Evolutionary conservation across 2,797 vertebrate genomes (phyloP).

Genomic region (Fringilla coelebs): DNA sequence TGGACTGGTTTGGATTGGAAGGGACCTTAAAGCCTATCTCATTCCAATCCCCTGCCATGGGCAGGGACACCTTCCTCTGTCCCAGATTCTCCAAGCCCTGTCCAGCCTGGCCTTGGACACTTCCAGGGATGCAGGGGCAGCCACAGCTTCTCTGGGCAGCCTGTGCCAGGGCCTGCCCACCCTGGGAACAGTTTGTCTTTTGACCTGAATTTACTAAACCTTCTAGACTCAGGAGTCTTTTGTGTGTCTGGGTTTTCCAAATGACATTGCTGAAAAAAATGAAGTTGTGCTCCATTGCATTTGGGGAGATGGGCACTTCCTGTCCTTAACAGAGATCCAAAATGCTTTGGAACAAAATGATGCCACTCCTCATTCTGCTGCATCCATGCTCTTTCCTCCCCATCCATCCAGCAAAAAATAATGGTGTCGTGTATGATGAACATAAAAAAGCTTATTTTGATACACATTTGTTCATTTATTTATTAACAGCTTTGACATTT

Average conservation of each 20-base stretch:
- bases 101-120: neutral
- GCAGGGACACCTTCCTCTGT: neutral
- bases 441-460: neutral
- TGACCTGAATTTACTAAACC: neutral
- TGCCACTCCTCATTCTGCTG: neutral
- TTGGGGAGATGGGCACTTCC: neutral
- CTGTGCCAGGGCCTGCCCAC: accelerated
- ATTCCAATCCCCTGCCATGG: neutral
- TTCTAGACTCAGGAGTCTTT: neutral
- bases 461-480: neutral
- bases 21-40: neutral
- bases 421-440: accelerated
- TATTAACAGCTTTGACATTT: neutral
- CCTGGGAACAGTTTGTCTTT: neutral
- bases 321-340: neutral
- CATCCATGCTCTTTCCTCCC: neutral
- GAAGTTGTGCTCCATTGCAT: neutral
- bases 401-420: neutral
- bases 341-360: neutral
- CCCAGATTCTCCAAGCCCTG: accelerated
- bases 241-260: neutral
- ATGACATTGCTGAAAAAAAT: neutral
- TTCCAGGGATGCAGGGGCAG: neutral
- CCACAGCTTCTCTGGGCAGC: neutral
- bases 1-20: neutral